Base-by-base conservation (phyloP, 2,888 invertebrate genomes). In the Copidosoma aretas region DNA sequence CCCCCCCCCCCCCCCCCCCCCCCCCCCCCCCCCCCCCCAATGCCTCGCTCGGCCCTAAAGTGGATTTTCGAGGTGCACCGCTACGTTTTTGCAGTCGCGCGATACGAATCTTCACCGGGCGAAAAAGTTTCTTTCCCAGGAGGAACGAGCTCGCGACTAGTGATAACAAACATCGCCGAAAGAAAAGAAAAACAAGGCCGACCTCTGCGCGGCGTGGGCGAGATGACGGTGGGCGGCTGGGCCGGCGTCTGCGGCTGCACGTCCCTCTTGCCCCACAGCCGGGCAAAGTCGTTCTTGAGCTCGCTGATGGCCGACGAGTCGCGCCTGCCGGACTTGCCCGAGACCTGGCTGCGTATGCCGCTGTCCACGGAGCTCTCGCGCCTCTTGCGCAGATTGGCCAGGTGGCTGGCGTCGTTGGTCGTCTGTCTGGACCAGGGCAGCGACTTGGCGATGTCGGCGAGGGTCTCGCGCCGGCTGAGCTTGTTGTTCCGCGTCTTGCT, bases 351-450 rank as follows among this genome's bases (percentile, higher is more conserved):
- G 79, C 92, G 90, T 73, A 93, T 91, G 60, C 93, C 93, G 0
- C 93, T 92, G 83, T 94, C 94, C 57, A 93, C 94, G 68, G 93
- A 94, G 25, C 94, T 94, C 81, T 95, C 94, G 61, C 94, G 88
- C n/a, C 94, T 87, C 79, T 93, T 93, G 46, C 92, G 86, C 64
- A 85, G 71, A 32, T 82, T 78, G 5, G 85, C 84, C 51, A 81
- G 76, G 63, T 85, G 85, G 69, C 82, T 82, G 8, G 85, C 82
- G 70, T 89, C 89, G 17, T 67, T 67, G 24, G 87, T 86, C 53
- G 87, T 86, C 54, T 88, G 86, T 53, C 89, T 88, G 19, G 91
- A 89, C 93, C 94, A 94, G 0, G 93, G 93, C 64, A 94, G 83
- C 51, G 92, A 93, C 75, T 93, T 89, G 1, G 94, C 94, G 67